phyloP scores from a whole-genome alignment of 1,140 invertebrate species.

The Zaprionus gabonicus region DNA sequence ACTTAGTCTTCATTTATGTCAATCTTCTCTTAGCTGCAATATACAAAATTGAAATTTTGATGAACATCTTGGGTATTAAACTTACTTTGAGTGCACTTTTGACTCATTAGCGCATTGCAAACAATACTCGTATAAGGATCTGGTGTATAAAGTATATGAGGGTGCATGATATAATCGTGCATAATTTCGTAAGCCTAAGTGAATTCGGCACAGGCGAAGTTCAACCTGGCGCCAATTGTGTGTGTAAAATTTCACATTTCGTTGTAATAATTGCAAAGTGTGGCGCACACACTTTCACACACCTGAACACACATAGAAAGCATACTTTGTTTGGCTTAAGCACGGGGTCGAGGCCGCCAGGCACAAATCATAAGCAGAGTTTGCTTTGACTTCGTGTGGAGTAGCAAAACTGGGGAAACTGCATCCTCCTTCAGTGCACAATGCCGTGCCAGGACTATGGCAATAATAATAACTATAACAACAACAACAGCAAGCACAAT shows the following conservation, averaged over 20 bases:
- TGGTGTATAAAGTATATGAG: neutral
- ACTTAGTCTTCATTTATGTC: too few species aligned
- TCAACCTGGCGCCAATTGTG: conserved; percentile 15
- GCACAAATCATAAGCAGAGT: conserved; percentile 18
- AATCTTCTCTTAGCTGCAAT: too few species aligned
- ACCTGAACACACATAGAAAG: neutral
- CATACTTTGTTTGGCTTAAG: conserved; percentile 8
- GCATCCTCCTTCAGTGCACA: conserved; percentile 63
- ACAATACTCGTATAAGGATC: neutral
- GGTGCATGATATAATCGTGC: conserved; percentile 2
- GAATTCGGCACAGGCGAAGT: neutral
- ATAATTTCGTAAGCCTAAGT: neutral
- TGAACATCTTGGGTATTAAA: neutral
- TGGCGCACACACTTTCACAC: neutral
- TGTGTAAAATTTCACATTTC: conserved; percentile 26
- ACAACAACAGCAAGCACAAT: conserved; percentile 33
- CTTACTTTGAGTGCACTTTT: neutral
- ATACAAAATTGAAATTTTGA: neutral
- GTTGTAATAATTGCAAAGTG: conserved; percentile 22
- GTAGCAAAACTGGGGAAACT: conserved; percentile 17
- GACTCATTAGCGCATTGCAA: conserved; percentile 18
- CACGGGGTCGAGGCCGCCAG: conserved; percentile 7
- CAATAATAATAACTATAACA: conserved; percentile 30
- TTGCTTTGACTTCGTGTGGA: conserved; percentile 5
- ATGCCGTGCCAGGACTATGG: conserved; percentile 58